Percentiles rank a stretch among this genome's conserved stretches.
phyloP scores from a whole-genome alignment of 2,113 vertebrate genomes.

The Alligator sinensis region DNA sequence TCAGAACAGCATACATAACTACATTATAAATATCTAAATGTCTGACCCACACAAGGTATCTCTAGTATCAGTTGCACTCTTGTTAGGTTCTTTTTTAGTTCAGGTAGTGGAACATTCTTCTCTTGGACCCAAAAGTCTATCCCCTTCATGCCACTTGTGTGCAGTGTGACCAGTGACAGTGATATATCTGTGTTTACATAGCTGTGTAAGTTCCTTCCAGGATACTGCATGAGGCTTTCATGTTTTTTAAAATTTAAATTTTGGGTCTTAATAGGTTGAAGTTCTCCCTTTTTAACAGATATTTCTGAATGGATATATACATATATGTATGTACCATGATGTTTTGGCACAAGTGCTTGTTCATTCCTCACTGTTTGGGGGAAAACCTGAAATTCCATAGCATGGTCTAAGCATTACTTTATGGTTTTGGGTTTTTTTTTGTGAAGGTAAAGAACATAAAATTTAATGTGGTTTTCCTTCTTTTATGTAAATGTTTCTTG shows the following conservation, averaged over 20 bases:
- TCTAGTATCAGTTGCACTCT: not conserved
- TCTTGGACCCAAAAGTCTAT: not conserved
- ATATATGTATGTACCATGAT: not conserved
- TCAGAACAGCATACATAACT: not conserved
- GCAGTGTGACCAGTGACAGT: not conserved
- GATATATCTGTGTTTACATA: not conserved
- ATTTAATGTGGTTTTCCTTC: not conserved
- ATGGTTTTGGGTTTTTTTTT: not conserved
- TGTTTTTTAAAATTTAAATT: not conserved
- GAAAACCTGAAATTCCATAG: not conserved
- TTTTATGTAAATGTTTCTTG: not conserved
- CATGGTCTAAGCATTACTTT: not conserved
- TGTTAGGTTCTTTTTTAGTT: not conserved
- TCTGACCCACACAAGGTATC: not conserved
- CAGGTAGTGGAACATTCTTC: not conserved
- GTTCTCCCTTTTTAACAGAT: not conserved
- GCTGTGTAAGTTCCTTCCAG: not conserved
- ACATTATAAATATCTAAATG: not conserved
- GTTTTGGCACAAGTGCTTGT: conserved; percentile 16
- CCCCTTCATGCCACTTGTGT: accelerated
- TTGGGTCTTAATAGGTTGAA: not conserved
- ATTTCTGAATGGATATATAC: conserved; percentile 5
- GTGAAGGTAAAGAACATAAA: not conserved
- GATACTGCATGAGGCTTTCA: conserved; percentile 47
- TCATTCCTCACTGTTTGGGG: conserved; percentile 46